These are phyloP conservation scores for Embidobia sp. DNA, from an alignment of 2,888 invertebrate genomes.

Conservation along the genomic window DNA sequence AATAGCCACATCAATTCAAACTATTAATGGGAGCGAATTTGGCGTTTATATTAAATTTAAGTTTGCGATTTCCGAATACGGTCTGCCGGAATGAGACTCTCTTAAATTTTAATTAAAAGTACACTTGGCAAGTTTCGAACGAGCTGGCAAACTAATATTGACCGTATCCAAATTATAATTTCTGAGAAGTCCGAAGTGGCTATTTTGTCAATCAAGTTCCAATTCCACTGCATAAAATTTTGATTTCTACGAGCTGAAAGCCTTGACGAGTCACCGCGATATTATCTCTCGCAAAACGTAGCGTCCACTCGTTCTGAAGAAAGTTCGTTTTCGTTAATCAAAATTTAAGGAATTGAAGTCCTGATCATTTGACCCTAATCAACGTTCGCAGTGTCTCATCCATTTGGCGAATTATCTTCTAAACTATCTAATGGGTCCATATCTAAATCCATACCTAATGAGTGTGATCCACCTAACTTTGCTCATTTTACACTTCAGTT, in stretches of 20 bases:
- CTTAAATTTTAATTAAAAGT: conserved; percentile 8
- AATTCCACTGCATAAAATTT: no score
- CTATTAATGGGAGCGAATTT: no score
- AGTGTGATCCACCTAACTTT: conserved; percentile 52
- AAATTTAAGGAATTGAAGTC: conserved; percentile 4
- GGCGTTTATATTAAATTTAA: no score
- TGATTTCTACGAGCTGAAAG: no score
- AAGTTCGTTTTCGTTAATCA: conserved; percentile 14
- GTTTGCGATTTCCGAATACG: no score
- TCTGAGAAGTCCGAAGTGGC: not conserved
- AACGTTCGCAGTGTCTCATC: conserved; percentile 4
- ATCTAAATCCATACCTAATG: conserved; percentile 57
- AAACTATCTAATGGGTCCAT: conserved; percentile 50
- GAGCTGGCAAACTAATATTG: not conserved
- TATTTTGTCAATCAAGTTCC: no score
- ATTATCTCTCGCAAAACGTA: no score
- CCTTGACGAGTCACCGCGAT: no score
- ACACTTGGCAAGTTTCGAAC: not conserved
- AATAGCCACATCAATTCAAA: no score
- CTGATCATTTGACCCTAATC: conserved; percentile 25
- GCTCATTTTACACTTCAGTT: conserved; percentile 55
- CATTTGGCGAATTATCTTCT: conserved; percentile 42
- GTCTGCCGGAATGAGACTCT: no score
- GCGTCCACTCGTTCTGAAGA: no score
- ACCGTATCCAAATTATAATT: not conserved